Conservation (phyloP, 1,140 invertebrate genomes). For the Saxidomus purpurata region DNA sequence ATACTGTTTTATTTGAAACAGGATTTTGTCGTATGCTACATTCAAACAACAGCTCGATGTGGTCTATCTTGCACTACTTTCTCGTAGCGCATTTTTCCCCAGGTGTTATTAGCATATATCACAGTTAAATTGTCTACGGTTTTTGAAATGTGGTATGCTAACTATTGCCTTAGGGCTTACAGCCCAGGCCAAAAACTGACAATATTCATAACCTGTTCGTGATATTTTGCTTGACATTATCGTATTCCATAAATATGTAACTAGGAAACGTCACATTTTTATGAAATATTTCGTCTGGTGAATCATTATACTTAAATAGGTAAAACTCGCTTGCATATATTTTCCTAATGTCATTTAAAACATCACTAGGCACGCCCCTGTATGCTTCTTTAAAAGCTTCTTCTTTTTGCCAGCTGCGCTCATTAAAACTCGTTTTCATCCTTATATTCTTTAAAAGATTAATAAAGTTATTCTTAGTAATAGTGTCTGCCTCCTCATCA, state of each 20-base stretch:
- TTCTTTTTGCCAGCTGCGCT: constrained; percentile 15
- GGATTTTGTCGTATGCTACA: too few species aligned
- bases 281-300: constrained; percentile 51
- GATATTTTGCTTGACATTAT: neutral
- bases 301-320: constrained; percentile 64
- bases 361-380: constrained; percentile 8
- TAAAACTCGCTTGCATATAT: constrained; percentile 53
- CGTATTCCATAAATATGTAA: neutral
- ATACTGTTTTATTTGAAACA: too few species aligned
- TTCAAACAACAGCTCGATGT: too few species aligned
- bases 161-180: too few species aligned
- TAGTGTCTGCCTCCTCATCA: neutral
- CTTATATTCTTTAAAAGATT: neutral
- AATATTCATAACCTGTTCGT: too few species aligned
- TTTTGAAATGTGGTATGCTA: too few species aligned
- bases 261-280: neutral
- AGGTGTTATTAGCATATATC: too few species aligned
- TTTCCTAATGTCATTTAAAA: constrained; percentile 44
- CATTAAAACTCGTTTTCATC: neutral
- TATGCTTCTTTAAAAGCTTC: neutral
- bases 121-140: too few species aligned
- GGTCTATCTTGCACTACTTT: too few species aligned
- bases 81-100: too few species aligned
- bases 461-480: neutral
- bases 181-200: too few species aligned